Base-by-base conservation (phyloP, 1,140 invertebrate species). In the Campodea augens region DNA sequence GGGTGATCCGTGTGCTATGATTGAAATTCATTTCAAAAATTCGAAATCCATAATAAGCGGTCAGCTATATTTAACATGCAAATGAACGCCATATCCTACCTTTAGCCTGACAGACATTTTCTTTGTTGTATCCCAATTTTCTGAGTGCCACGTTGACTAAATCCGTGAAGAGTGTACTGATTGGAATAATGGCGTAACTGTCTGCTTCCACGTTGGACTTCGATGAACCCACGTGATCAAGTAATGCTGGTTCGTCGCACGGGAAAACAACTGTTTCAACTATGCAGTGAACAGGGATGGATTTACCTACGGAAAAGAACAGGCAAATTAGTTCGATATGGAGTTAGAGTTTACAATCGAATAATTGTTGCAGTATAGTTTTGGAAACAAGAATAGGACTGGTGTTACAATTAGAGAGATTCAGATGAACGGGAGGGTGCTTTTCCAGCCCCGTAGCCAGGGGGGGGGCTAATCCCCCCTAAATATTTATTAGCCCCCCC, bases 121-220 rank as follows among this genome's bases (percentile, higher is more conserved):
- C 75, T 38, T 76, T 68, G 2, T 78, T 74, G 59, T 88, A 88
- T 10, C 84, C 83, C 0, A 88, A 67, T 52, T 81, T 70, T 54
- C 77, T 66, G 45, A 88, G 70, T 3, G 82, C 83, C 1, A 78
- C 76, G 15, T 74, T 70, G 0, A 88, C 80, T 25, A 88, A 65
- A 54, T 85, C 87, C 46, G 79, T 75, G 63, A 92, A 88, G 25
- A 81, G 77, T 40, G 85, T 90, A 38, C 74, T 72, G n/a, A 80
- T 75, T 4, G 88, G 86, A 52, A 93, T 82, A 59, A 93, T 91
- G 55, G 91, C 88, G 60, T 86, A 93, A 54, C 82, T 85, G 62
- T 93, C 88, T 7, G 78, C 77, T 60, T 92, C 87, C 25, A 90
- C 74, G 37, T 75, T 67, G 7, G 10, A 24, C 5, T 20, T 78